Base-by-base conservation (phyloP, 2,113 vertebrate genomes). In the Pedetes capensis region DNA sequence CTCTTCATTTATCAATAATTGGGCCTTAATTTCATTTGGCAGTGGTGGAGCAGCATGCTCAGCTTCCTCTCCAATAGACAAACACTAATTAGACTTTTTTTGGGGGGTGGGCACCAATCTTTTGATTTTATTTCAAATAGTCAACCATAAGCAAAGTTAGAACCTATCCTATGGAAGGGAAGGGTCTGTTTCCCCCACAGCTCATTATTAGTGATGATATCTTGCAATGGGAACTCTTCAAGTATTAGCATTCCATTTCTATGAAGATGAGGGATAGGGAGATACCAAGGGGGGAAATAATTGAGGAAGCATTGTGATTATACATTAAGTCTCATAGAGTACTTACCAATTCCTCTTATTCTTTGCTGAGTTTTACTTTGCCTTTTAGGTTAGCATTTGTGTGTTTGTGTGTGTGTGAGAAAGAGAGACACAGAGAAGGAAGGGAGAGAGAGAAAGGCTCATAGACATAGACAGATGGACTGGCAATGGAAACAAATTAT, bases 1-100 rank as follows among this genome's bases (percentile, higher is more conserved):
- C 98, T 99, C 98, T 98, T 99, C 99, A 99, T 99, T 99, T 99
- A 99, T 99, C 99, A 99, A 99, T 99, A 99, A 99, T 99, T 99
- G 99, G 99, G 98, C 98, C 98, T 98, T 99, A 99, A 99, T 99
- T 99, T 99, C 98, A 98, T 99, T 99, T 99, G 99, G 99, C 99
- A 99, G 98, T 93, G 98, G 97, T 95, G 97, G 97, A 97, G 98
- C 98, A 98, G 98, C 97, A 96, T 97, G 98, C 97, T 98, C 98
- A 96, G 98, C 98, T 99, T 99, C 98, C 98, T 98, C 98, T 99
- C 98, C 98, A 98, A 98, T 98, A 98, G 98, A 98, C 97, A 97
- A 98, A 98, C 97, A 97, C 98, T 99, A 99, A 99, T 99, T 98
- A 99, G 98, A 97, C 97, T 97, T 98, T 98, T 98, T 96, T 71